phyloP scores from a whole-genome alignment of 2,888 invertebrate species.

The Clusia tigrina region DNA sequence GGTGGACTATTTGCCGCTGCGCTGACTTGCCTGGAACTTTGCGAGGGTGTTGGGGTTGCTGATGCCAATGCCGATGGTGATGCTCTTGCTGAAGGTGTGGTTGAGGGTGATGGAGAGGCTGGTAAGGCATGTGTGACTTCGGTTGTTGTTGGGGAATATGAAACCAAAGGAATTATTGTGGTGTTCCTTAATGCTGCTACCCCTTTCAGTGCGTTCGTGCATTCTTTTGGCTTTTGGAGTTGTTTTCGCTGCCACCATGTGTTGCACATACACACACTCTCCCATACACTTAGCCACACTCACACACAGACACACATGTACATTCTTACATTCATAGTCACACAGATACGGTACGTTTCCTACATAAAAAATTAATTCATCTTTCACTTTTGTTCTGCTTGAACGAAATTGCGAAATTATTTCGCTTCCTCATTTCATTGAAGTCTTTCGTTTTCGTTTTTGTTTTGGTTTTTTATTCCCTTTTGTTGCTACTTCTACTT shows the following conservation, averaged over 20 bases:
- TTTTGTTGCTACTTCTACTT: no score
- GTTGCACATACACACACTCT: constrained; percentile 2
- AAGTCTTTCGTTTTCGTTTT: neutral
- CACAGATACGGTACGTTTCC: no score
- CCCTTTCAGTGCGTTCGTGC: neutral
- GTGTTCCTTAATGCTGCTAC: neutral
- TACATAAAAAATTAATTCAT: constrained; percentile 50
- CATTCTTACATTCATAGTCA: no score
- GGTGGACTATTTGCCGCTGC: no score
- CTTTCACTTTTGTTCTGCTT: constrained; percentile 43
- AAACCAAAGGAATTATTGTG: constrained; percentile 6
- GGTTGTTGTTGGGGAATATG: neutral
- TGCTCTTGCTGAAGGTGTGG: neutral
- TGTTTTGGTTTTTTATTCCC: neutral
- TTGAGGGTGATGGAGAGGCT: neutral
- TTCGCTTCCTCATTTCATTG: constrained; percentile 50
- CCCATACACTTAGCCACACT: no score
- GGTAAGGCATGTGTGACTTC: neutral
- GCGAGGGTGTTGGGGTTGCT: no score
- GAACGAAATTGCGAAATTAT: constrained; percentile 53
- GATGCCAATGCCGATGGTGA: no score
- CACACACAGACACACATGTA: no score
- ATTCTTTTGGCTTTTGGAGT: neutral
- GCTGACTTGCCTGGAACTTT: no score
- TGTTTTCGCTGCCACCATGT: constrained; percentile 6